Percentiles rank a stretch among this genome's conserved stretches.
Conservation (phyloP, 2,797 vertebrate species). For the Apogon hyalosoma region DNA sequence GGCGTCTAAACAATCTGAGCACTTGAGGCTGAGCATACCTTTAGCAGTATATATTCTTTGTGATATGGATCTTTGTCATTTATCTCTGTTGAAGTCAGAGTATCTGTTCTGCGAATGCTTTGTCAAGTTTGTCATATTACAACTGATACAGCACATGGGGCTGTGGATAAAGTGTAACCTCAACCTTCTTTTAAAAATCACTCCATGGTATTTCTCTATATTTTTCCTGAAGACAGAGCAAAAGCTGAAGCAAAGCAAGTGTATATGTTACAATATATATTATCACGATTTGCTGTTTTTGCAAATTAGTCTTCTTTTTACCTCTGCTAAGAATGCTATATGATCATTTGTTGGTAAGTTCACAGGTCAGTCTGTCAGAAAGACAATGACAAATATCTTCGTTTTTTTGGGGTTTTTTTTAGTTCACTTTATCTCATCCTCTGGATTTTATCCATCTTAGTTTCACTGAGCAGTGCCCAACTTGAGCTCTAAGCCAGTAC, state of each 20-base stretch:
- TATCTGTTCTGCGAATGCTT: conserved; percentile 9
- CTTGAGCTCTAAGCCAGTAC: no score
- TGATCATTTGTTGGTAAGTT: no score
- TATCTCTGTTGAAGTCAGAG: neutral
- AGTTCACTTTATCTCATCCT: no score
- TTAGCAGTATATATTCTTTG: conserved; percentile 1
- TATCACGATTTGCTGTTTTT: no score
- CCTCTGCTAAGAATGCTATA: no score
- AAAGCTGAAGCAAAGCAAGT: conserved; percentile 8
- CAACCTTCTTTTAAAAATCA: conserved; percentile 7
- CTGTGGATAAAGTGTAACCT: neutral
- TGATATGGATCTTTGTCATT: conserved; percentile 17
- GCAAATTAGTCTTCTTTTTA: no score
- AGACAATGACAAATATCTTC: no score
- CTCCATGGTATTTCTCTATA: neutral
- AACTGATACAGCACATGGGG: conserved; percentile 12
- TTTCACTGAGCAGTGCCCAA: no score
- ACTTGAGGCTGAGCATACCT: neutral
- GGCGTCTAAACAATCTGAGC: conserved; percentile 9
- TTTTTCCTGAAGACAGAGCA: conserved; percentile 7
- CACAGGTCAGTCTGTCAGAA: no score
- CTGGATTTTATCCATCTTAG: no score
- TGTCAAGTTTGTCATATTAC: conserved; percentile 5
- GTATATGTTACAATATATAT: no score
- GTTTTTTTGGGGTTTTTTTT: no score